Base-by-base conservation (phyloP, 2,888 invertebrate species). In the Mythimna impura region DNA sequence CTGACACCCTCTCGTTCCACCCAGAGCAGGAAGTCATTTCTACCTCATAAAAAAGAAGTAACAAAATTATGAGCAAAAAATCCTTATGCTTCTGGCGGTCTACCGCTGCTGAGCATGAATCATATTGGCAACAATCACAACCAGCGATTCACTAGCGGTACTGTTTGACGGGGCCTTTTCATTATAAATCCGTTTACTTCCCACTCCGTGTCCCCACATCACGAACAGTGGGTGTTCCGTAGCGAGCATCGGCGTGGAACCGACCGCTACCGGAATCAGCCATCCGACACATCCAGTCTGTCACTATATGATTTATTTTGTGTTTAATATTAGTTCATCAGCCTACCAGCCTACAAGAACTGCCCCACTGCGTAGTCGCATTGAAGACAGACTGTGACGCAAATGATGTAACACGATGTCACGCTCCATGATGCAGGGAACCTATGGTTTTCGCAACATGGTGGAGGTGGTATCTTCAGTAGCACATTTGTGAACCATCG, bases 251-350 rank as follows among this genome's bases (percentile, higher is more conserved):
- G 67, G 64, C 76, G 64, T 77, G 77, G 58, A 79, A 71, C 86
- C 43, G 66, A 78, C 80, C 77, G 73, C 84, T 81, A 75, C 81
- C 76, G 75, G 74, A 61, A 20, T 22, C 66, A 60, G 65, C 60
- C 73, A 78, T 58, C 77, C 71, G 63, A 58, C 70, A 71, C 78
- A 75, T 52, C 22, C 61, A 64, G 40, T 54, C 71, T 79, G 79
- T 76, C 82, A 76, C 72, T 82, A 54, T 81, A 57, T 82, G 60
- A 73, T 74, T 82, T 67, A 70, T 54, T 62, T 57, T 43, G 50
- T 68, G 52, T 30, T 40, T 52, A 66, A 64, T 64, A 52, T 55
- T 55, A 36, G 61, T 57, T 60, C 47, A 5, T 36, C 36, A 58
- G 58, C 14, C 61, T 60, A 25, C 30, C 20, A 17, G 36, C 8